These are phyloP conservation scores for Manduca sexta DNA, from an alignment of 1,140 invertebrate genomes.

Conservation along the genomic window DNA sequence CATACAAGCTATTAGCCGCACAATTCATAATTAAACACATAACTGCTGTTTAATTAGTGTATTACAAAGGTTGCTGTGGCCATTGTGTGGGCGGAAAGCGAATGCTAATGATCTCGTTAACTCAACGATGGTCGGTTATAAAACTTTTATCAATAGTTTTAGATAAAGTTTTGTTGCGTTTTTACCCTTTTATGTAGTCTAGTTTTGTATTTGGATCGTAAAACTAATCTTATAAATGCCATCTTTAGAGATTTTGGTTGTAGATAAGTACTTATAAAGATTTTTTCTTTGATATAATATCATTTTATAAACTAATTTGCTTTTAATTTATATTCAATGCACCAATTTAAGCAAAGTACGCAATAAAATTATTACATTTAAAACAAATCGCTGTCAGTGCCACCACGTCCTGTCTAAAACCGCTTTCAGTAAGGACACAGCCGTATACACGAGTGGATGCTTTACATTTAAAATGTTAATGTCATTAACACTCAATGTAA, in stretches of 20 bases:
- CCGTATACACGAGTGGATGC: background rate
- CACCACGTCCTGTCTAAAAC: background rate
- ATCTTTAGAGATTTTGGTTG: too few relatives aligned
- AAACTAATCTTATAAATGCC: too few relatives aligned
- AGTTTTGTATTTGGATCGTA: too few relatives aligned
- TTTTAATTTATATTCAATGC: too few relatives aligned
- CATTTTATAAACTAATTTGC: too few relatives aligned
- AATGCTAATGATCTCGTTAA: background rate
- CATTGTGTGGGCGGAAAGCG: constrained; percentile 1
- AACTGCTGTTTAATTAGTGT: constrained; percentile 23
- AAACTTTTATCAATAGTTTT: background rate
- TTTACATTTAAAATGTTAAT: constrained; percentile 1
- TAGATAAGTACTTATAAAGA: too few relatives aligned
- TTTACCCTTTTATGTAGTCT: too few relatives aligned
- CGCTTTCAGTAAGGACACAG: background rate
- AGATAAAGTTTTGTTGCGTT: too few relatives aligned
- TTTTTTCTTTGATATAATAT: too few relatives aligned
- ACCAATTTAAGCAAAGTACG: too few relatives aligned
- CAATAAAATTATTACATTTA: too few relatives aligned
- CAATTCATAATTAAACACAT: constrained; percentile 30
- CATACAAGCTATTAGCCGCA: constrained; percentile 23
- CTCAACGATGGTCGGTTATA: background rate
- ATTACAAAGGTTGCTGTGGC: constrained; percentile 9
- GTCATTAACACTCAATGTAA: constrained; percentile 1
- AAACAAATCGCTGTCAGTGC: too few relatives aligned